These are phyloP conservation scores for Laodelphax striatellus DNA, from an alignment of 1,140 invertebrate species.

Conservation along the genomic window DNA sequence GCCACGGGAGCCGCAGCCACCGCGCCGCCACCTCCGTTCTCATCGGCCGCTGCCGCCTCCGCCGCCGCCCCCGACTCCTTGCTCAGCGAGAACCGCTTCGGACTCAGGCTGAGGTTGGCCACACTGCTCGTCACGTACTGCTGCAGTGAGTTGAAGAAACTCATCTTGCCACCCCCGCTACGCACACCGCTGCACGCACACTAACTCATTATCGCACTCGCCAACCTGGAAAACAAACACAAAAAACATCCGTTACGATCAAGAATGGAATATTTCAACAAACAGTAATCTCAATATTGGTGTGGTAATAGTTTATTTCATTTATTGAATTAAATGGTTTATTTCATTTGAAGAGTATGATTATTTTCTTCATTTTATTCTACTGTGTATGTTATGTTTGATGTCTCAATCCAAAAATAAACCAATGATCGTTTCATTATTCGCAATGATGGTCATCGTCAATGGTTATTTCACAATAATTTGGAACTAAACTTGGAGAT, in stretches of 20 bases:
- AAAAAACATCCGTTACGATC: background rate
- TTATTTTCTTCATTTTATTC: too few relatives aligned
- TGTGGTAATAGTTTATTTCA: too few relatives aligned
- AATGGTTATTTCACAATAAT: too few relatives aligned
- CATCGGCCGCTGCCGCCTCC: constrained; percentile 23
- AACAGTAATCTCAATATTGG: too few relatives aligned
- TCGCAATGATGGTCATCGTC: too few relatives aligned
- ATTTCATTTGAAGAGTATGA: too few relatives aligned
- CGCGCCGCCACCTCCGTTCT: constrained; percentile 14
- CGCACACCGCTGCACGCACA: background rate
- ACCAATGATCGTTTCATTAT: too few relatives aligned
- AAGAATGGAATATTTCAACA: too few relatives aligned
- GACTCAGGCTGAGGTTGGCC: constrained; percentile 59
- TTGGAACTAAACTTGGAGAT: too few relatives aligned
- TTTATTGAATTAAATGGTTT: too few relatives aligned
- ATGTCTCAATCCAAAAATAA: too few relatives aligned
- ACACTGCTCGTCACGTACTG: constrained; percentile 70
- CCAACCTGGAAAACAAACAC: background rate
- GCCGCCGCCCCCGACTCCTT: constrained; percentile 41
- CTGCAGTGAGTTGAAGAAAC: constrained; percentile 68
- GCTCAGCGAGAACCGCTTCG: constrained; percentile 59
- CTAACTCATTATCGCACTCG: background rate
- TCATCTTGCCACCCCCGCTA: constrained; percentile 40
- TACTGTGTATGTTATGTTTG: too few relatives aligned
- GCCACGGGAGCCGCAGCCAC: constrained; percentile 24